Evolutionary conservation across 1,140 invertebrate species (phyloP), one percentile per base, ranked within the genome.

Genomic region (Aphidius gifuensis): DNA sequence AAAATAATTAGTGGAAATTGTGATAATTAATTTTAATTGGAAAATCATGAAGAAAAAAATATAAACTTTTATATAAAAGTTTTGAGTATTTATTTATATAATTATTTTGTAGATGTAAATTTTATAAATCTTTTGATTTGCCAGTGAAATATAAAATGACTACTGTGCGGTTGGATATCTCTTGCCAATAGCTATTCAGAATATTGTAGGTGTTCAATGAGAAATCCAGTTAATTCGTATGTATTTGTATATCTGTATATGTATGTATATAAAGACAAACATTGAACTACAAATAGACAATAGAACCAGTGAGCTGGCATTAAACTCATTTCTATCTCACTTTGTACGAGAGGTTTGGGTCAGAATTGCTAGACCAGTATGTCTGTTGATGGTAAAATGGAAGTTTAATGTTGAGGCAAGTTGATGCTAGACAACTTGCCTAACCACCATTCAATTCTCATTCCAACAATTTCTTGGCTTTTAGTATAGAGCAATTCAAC

Each of bases 121-220:
- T 47, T 47, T 6, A 47, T n/a, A 47, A n/a, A 47, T 44, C 16
- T 21, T 43, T 54, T 50, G 16, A 60, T 43, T 32, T 50, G 38
- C 38, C 39, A 49, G 38, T 48, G 59, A 59, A 56, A 53, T 61
- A 32, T 32, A 32, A 32, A 32, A 32, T 8, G 53, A n/a, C 38
- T 11, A 7, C 21, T 65, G 57, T 46, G 64, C 64, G 60, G 64
- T 65, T 44, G 64, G 64, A 61, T 65, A 45, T 50, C 51, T 53
- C 47, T 49, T 43, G 61, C 53, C 61, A 63, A 63, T 66, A 47
- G 64, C 58, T 63, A 63, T 66, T 63, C 47, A 53, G 64, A 63
- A 66, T 66, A 62, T 42, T 49, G 48, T 50, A 49, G 44, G 38
- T 21, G 42, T 53, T 7, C 59, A 59, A 46, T 48, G 11, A 61